Base-by-base conservation (phyloP, 2,888 invertebrate species). In the Synergus japonicus region DNA sequence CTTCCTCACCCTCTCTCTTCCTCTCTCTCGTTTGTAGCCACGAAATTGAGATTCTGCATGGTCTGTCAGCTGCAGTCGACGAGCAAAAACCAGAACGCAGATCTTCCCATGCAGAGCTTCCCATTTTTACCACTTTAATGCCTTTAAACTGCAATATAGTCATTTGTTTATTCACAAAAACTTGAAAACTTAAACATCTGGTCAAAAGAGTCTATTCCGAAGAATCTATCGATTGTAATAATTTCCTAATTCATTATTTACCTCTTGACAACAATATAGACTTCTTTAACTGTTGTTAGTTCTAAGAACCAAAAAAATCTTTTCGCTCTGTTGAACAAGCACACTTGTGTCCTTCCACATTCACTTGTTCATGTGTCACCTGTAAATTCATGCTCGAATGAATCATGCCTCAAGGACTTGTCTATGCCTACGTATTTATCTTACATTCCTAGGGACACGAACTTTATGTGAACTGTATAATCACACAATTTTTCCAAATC, bases 11-110 rank as follows among this genome's bases (percentile, higher is more conserved):
- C 8, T 15, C 44, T 18, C 58, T 64, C 43, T 65, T 8, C 41
- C 78, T 58, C 66, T 79, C 64, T 83, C 78, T 80, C 73, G 81
- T 77, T 79, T 77, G 77, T 37, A 49, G n/a, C 73, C 73, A 54
- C 49, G 41, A 73, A 73, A 54, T 73, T 49, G 73, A 73, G 54
- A 73, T 49, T 73, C 49, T 73, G 54, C 73, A 73, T 54, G 54
- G 73, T 73, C 73, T 73, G 73, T 73, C 73, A 73, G 73, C 73
- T 73, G 73, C 54, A 54, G 54, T 73, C 73, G 54, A 58, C 41
- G 29, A 73, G 73, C 37, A 73, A 73, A 73, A 73, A 73, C 73
- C 73, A 49, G 73, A 54, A 54, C 37, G 54, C 73, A 54, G 37
- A 73, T 73, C 73, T 73, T 73, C 54, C 54, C 73, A 29, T 29